These are phyloP conservation scores for Argyra leucocephala DNA, from an alignment of 2,888 invertebrate species.

Conservation along the genomic window DNA sequence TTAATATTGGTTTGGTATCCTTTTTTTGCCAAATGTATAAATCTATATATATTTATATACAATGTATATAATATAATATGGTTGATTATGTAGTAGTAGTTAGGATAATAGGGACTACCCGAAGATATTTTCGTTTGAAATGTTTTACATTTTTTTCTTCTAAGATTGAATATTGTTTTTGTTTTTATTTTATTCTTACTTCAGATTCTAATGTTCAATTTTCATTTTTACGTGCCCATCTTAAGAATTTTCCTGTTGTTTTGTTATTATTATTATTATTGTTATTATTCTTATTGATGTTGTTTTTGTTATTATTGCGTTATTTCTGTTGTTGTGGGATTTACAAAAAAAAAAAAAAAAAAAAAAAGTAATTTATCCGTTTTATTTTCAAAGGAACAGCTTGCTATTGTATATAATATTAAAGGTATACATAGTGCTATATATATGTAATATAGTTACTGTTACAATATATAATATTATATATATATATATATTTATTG, in stretches of 20 bases:
- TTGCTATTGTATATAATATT: neutral
- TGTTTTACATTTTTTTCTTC: neutral
- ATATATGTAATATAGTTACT: too few species aligned
- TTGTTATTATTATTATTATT: neutral
- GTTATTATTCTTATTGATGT: too few species aligned
- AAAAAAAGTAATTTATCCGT: neutral
- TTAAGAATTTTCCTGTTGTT: neutral
- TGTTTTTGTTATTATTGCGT: too few species aligned
- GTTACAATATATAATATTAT: neutral
- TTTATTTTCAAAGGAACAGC: neutral
- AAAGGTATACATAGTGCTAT: too few species aligned
- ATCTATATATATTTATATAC: too few species aligned
- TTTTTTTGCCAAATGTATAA: too few species aligned
- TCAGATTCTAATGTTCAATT: neutral
- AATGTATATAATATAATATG: too few species aligned
- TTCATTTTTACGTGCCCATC: conserved; percentile 1
- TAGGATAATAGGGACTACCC: too few species aligned
- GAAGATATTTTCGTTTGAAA: neutral
- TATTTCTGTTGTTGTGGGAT: neutral
- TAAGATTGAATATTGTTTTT: neutral
- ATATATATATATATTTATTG: neutral
- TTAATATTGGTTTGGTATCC: too few species aligned
- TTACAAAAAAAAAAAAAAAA: neutral
- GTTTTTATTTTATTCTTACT: neutral
- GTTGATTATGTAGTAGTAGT: too few species aligned